Evolutionary conservation across 2,888 invertebrate species (phyloP), one percentile per base, ranked within the genome.

Genomic region (Malacosoma neustria): DNA sequence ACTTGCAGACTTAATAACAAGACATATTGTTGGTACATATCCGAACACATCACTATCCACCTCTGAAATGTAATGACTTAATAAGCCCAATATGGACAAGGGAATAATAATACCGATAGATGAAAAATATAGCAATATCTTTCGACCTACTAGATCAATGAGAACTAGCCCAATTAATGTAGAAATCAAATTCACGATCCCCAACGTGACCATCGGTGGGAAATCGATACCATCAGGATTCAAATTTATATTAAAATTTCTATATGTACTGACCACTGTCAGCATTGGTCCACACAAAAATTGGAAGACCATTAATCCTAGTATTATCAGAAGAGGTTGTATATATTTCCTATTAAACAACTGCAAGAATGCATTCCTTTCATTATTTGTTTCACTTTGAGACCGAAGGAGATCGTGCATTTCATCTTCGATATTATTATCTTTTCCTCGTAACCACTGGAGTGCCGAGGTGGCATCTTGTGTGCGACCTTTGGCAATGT

Each of bases 281-380:
- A n/a, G n/a, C n/a, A n/a, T n/a, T n/a, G n/a, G n/a, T 33, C 98
- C 98, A 59, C 93, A 94, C 54, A 97, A 79, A 72, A 98, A 98
- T 86, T 98, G 98, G 84, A 98, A 97, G 54, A 96, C 90, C 97
- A 98, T 98, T 36, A 98, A 87, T 0, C 94, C 93, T 14, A 97
- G 75, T 0, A 94, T 91, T 46, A 98, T 94, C 1, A 91, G 67
- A 30, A 98, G 73, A 0, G 97, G 94, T 53, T 92, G 92, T 35
- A 92, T 64, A 61, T 96, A 91, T 50, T 89, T 89, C 29, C 84
- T 88, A 30, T 85, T 82, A 51, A 93, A 88, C 9, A 97, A 76
- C 57, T 95, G 93, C 35, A 87, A 58, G 37, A 92, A 60, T 1
- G 86, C 85, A 37, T 88, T 89, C 40, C 89, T 89, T 1, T 89